Evolutionary conservation across 2,888 invertebrate genomes (phyloP).

Genomic region (Lasioglossum figueresi): DNA sequence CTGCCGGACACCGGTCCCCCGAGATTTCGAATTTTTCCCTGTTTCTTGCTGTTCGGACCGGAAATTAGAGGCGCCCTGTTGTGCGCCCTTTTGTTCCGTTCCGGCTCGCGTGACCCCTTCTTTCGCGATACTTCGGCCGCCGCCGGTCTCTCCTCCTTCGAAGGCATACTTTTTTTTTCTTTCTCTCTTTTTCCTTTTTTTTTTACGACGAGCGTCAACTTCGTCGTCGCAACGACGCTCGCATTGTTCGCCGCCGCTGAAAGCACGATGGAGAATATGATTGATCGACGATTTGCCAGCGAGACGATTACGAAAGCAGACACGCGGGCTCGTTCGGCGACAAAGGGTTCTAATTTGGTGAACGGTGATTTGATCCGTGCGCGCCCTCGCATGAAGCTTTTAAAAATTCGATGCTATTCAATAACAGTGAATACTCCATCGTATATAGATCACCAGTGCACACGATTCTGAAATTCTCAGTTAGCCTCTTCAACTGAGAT

Average conservation of each 20-base stretch:
- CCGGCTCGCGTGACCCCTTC: conserved; percentile 44
- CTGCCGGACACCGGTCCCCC: conserved; percentile 15
- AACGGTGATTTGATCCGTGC: background rate
- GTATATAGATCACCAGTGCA: background rate
- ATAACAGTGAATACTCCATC: background rate
- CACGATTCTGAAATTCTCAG: background rate
- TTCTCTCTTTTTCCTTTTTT: background rate
- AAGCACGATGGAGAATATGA: conserved; percentile 12
- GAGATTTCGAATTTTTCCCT: conserved; percentile 54
- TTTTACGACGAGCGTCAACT: background rate
- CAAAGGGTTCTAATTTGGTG: conserved; percentile 10
- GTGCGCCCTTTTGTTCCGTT: conserved; percentile 41
- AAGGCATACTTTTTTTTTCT: background rate
- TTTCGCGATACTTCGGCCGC: conserved; percentile 3
- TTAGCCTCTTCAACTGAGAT: background rate
- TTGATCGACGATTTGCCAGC: conserved; percentile 22
- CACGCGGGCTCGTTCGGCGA: background rate
- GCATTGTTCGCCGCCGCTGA: conserved; percentile 7
- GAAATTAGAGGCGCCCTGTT: conserved; percentile 51
- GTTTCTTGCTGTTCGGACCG: conserved; percentile 21
- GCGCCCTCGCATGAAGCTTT: background rate
- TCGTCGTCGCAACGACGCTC: background rate
- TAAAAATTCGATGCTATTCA: background rate
- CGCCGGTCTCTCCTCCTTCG: conserved; percentile 8
- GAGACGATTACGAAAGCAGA: background rate